Percentiles rank a stretch among this genome's conserved stretches.
These are phyloP conservation scores for Trichoplusia ni DNA, from an alignment of 1,140 invertebrate genomes.

Conservation along the genomic window DNA sequence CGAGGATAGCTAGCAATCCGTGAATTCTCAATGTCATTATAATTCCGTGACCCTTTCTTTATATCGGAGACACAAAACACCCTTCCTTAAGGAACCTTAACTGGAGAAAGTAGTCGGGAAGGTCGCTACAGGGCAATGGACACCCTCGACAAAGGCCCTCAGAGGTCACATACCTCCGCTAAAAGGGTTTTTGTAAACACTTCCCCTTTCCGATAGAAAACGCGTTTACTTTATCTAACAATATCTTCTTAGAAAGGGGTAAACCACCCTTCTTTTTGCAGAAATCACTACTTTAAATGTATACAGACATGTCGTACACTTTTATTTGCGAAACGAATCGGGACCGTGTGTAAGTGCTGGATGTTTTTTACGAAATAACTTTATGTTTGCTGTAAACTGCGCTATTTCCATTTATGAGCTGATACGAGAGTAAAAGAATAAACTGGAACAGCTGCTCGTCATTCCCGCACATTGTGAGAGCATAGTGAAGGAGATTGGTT, in stretches of 20 bases:
- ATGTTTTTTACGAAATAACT: constrained; percentile 14
- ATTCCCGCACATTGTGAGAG: neutral
- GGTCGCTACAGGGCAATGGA: constrained; percentile 31
- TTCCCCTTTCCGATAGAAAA: constrained; percentile 36
- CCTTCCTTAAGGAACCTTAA: constrained; percentile 15
- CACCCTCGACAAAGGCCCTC: constrained; percentile 36
- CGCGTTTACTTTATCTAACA: constrained; percentile 37
- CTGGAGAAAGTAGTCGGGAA: constrained; percentile 24
- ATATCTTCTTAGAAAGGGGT: constrained; percentile 34
- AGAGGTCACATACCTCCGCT: constrained; percentile 36
- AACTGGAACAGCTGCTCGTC: neutral
- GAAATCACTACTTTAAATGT: constrained; percentile 35
- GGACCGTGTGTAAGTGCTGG: constrained; percentile 16
- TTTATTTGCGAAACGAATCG: constrained; percentile 31
- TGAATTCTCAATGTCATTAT: too few species aligned
- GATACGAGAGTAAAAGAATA: neutral
- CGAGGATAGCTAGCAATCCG: too few species aligned
- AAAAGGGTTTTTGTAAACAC: constrained; percentile 41
- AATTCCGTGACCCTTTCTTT: neutral
- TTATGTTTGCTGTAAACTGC: constrained; percentile 21
- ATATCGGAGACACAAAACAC: constrained; percentile 20
- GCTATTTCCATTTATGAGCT: constrained; percentile 4
- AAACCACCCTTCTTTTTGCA: constrained; percentile 26
- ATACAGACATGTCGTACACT: constrained; percentile 23
- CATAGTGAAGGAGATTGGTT: too few species aligned